Conservation (phyloP, 1,140 invertebrate species). For the Gonioctena quinquepunctata region DNA sequence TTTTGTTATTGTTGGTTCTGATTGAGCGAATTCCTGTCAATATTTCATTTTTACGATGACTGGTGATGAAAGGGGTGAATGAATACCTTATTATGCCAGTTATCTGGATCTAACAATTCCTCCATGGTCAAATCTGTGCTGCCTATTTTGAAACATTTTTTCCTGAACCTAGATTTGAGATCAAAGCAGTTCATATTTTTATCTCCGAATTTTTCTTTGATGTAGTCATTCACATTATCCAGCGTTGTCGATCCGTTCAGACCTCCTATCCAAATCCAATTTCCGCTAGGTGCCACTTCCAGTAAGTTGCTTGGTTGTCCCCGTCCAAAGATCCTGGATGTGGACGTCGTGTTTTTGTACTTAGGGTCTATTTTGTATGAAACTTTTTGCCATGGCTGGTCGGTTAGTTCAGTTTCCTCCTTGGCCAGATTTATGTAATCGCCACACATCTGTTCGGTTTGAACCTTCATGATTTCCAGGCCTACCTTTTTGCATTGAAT, state of each 20-base stretch:
- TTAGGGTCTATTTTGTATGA: no score
- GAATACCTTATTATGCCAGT: not conserved
- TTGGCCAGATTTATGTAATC: no score
- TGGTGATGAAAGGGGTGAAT: conserved; percentile 4
- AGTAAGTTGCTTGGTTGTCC: not conserved
- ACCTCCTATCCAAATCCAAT: conserved; percentile 4
- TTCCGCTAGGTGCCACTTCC: not conserved
- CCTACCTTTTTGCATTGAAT: no score
- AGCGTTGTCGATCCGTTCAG: not conserved
- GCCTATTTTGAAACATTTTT: conserved; percentile 8
- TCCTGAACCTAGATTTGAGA: not conserved
- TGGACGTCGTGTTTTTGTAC: no score
- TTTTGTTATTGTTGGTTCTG: no score
- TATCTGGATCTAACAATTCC: not conserved
- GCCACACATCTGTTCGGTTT: no score
- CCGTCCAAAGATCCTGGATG: no score
- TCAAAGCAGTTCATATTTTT: not conserved
- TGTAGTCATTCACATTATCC: not conserved
- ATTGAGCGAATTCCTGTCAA: no score
- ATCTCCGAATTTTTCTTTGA: not conserved
- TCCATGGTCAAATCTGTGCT: not conserved
- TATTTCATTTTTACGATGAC: not conserved
- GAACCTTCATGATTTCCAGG: no score
- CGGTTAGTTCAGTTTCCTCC: no score
- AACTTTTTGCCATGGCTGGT: no score